Base-by-base conservation (phyloP, 2,888 invertebrate genomes). In the Campopleginae sp. region DNA sequence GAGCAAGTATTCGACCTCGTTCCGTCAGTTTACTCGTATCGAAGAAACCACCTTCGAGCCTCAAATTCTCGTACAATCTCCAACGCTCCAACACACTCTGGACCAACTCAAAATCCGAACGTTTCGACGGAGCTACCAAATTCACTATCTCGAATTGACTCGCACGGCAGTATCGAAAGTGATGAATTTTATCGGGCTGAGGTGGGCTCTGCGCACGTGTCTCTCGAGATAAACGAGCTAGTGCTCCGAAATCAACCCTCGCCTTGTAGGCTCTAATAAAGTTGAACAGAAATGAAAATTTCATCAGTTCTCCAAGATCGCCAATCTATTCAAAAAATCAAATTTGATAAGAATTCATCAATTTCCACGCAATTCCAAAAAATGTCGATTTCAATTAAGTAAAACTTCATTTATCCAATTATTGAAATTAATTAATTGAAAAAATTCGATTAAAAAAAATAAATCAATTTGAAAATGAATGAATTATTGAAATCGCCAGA, bases 51-150 rank as follows among this genome's bases (percentile, higher is more conserved):
- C 88, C 82, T 82, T 89, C 87, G 12, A 96, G 96, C 86, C 96
- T 95, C 80, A 95, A 94, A 86, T 96, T 95, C 94, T 96, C 96
- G 23, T 95, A 95, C 89, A 95, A 95, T 92, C 96, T 95, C 96
- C 96, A 96, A 51, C 95, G 95, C 89, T 96, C 96, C 66, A 91
- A 83, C 33, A 91, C 95, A 27, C 95, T 95, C 89, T 96, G 96
- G 2, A 97, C 94, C 94, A 97, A 95, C 89, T 96, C 96, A 90
- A 97, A 97, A 93, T 97, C 97, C 89, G 95, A 95, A 85, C 95
- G 95, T n/a, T 96, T 95, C 87, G 95, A 95, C 0, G 97, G 97
- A 19, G 87, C 72, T 33, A 82, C 51, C 6, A 81, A 79, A 72
- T 88, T 88, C 33, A 90, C 72, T 71, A 89, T 88, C 76, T 89